A percentile compares a stretch with the other conserved stretches of the same genome.
Evolutionary conservation across 2,888 invertebrate genomes (phyloP).

Genomic region (Drosophila setosimentum): DNA sequence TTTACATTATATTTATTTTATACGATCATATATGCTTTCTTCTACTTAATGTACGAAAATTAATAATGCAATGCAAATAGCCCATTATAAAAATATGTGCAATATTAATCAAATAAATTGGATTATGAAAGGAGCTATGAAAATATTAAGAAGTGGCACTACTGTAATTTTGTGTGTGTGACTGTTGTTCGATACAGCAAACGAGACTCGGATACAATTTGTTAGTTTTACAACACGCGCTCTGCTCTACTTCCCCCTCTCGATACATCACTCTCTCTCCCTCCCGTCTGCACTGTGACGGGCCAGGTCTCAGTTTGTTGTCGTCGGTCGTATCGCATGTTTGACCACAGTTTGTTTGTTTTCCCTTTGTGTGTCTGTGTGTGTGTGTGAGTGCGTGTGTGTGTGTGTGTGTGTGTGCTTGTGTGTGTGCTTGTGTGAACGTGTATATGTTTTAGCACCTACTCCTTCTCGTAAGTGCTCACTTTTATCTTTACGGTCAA

Average conservation of each 20-base stretch:
- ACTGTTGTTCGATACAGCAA: constrained; percentile 9
- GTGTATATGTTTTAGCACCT: constrained; percentile 67
- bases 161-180: not conserved
- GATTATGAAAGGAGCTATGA: too few species aligned
- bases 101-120: not conserved
- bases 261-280: too few species aligned
- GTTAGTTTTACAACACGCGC: constrained; percentile 30
- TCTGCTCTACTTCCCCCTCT: not conserved
- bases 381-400: not conserved
- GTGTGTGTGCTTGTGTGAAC: constrained; percentile 3
- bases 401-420: not conserved
- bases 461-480: constrained; percentile 61
- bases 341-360: constrained; percentile 67
- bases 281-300: constrained; percentile 23
- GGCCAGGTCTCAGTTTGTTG: constrained; percentile 31
- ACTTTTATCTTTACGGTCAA: constrained; percentile 76
- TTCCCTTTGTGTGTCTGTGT: constrained; percentile 7
- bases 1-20: not conserved
- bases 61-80: not conserved
- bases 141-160: too few species aligned
- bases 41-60: not conserved
- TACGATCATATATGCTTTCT: not conserved
- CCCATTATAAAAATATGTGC: not conserved
- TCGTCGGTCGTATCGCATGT: constrained; percentile 52
- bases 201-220: constrained; percentile 42